A percentile compares a stretch with the other conserved stretches of the same genome.
These are phyloP conservation scores for Typhlichthys eigenmanni DNA, from an alignment of 2,797 vertebrate genomes.

Conservation along the genomic window DNA sequence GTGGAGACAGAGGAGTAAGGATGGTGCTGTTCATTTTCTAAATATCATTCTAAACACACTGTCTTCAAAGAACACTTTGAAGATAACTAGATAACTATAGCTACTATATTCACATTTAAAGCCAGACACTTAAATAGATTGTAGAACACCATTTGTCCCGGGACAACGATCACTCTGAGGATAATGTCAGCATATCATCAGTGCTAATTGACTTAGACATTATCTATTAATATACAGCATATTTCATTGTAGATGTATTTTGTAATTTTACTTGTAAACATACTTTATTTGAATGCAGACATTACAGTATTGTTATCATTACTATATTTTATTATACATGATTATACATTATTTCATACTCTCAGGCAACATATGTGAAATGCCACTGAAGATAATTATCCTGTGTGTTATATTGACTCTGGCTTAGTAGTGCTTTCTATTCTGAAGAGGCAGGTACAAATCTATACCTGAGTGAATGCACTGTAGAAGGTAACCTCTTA, in stretches of 20 bases:
- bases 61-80: too few relatives aligned
- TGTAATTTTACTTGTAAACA: not conserved
- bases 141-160: too few relatives aligned
- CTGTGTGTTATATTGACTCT: not conserved
- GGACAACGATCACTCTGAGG: too few relatives aligned
- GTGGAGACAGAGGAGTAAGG: not conserved
- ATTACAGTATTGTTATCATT: not conserved
- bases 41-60: too few relatives aligned
- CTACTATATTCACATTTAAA: too few relatives aligned
- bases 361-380: slow-evolving; percentile 10
- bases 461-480: slow-evolving; percentile 29
- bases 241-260: too few relatives aligned
- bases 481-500: slow-evolving; percentile 28
- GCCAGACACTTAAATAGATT: too few relatives aligned
- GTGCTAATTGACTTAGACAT: too few relatives aligned
- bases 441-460: slow-evolving; percentile 17
- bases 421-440: slow-evolving; percentile 13
- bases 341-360: slow-evolving; percentile 2
- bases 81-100: too few relatives aligned
- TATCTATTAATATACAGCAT: too few relatives aligned
- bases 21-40: too few relatives aligned
- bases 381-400: slow-evolving; percentile 12
- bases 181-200: too few relatives aligned
- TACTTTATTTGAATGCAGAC: not conserved
- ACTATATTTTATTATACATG: slow-evolving; percentile 4